Evolutionary conservation across 2,797 vertebrate genomes (phyloP), one percentile per base, ranked within the genome.

Genomic region (Silurus lanzhouensis): DNA sequence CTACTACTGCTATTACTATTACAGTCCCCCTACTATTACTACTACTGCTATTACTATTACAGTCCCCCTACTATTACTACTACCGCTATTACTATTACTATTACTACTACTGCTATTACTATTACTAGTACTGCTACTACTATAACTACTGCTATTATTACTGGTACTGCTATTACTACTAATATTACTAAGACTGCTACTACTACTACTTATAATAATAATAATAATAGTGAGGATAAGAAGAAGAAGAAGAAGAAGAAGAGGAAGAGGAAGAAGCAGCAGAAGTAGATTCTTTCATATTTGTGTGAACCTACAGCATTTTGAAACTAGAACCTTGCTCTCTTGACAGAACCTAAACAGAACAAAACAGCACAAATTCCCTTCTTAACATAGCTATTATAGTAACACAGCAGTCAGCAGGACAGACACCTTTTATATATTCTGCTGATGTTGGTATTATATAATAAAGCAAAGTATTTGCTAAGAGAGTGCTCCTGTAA

Each of bases 401-500:
- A 70, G 46, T 6, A 58, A 60, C 48, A 64, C 67, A 74, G 20
- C 12, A 75, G 63, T 22, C 52, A 60, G 46, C n/a, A 48, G 27
- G 44, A 19, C 68, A 72, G 78, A 57, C 68, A 31, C 27, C 68
- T 38, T 38, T 80, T 25, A 75, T 55, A 55, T 6, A 77, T 38
- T 17, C 17, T 75, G 48, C 10, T 52, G 19, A 55, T 60, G 81
- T 61, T 77, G 38, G 22, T 70, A 82, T 46, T 44, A 48, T 48
- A 19, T 67, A 81, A 67, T 25, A 6, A 74, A 31, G 61, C 67
- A 64, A 20, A 20, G 25, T 22, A 31, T 15, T 80, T 44, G 22
- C 60, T 67, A 70, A 76, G 63, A 70, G 38, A 10, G 22, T 19
- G 17, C 38, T 75, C 82, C 38, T 68, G 67, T 74, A 86, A 80